phyloP scores from a whole-genome alignment of 2,113 vertebrate genomes.

The Chlamydotis undulata region DNA sequence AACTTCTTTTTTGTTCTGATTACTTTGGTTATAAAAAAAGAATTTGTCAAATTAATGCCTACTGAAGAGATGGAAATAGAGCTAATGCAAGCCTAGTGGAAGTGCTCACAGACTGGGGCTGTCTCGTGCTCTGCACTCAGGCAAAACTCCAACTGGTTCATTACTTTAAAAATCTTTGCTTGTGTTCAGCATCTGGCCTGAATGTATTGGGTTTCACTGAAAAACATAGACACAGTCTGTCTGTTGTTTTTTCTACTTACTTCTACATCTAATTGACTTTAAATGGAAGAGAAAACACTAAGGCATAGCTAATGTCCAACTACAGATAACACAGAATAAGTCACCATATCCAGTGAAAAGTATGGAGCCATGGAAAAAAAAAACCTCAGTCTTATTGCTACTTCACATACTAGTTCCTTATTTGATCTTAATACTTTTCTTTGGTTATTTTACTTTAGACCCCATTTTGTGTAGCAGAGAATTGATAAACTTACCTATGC shows the following conservation, averaged over 20 bases:
- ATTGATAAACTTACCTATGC: background rate
- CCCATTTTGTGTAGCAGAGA: background rate
- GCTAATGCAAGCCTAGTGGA: background rate
- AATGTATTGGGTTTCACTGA: background rate
- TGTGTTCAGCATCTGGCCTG: background rate
- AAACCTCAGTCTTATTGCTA: background rate
- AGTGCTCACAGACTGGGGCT: background rate
- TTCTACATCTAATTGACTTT: background rate
- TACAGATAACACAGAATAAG: background rate
- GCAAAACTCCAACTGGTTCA: background rate
- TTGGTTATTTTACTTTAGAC: background rate
- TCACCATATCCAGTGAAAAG: background rate
- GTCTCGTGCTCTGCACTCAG: background rate
- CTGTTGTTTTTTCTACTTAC: background rate
- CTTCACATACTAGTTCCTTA: background rate
- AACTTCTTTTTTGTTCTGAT: slow-evolving; percentile 22
- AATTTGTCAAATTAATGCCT: slow-evolving; percentile 24
- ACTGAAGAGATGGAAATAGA: background rate
- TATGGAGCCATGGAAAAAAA: background rate
- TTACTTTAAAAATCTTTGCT: background rate
- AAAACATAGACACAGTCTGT: background rate
- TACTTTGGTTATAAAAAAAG: slow-evolving; percentile 10
- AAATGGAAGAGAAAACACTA: background rate
- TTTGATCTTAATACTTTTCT: background rate
- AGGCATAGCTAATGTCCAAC: background rate